These are phyloP conservation scores for Albula goreensis DNA, from an alignment of 2,113 vertebrate genomes.

Conservation along the genomic window DNA sequence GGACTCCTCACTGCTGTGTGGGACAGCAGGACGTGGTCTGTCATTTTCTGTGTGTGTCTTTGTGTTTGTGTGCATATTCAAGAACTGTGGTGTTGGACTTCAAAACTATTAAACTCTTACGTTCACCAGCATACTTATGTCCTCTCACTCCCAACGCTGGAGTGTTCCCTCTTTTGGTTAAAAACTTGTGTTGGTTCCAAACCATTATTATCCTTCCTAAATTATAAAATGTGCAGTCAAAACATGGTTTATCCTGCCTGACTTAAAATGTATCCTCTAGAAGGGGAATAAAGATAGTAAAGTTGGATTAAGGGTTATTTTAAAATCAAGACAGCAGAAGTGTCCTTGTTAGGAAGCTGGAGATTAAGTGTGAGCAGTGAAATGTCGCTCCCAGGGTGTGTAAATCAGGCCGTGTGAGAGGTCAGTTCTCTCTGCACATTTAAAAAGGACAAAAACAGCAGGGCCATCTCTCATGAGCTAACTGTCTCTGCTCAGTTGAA, in stretches of 20 bases:
- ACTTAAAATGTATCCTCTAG: not conserved
- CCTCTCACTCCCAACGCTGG: too few species aligned
- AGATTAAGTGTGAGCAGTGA: not conserved
- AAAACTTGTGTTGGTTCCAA: not conserved
- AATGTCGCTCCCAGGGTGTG: not conserved
- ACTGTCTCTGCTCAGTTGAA: too few species aligned
- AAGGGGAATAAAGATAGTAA: not conserved
- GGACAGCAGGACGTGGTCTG: constrained; percentile 39
- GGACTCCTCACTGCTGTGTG: constrained; percentile 24
- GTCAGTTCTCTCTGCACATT: not conserved
- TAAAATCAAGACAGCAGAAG: not conserved
- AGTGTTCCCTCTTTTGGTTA: constrained; percentile 35
- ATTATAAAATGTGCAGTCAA: not conserved
- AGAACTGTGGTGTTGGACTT: constrained; percentile 5
- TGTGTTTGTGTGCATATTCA: constrained; percentile 20
- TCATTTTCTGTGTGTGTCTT: constrained; percentile 3
- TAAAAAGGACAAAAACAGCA: not conserved
- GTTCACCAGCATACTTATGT: too few species aligned
- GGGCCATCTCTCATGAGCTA: too few species aligned
- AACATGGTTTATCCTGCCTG: not conserved
- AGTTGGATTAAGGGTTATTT: not conserved
- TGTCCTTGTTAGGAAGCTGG: not conserved
- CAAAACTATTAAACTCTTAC: too few species aligned
- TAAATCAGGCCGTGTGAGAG: not conserved
- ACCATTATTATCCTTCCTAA: not conserved